Base-by-base conservation (phyloP, 2,113 vertebrate species). In the Hippocampus mohnikei region DNA sequence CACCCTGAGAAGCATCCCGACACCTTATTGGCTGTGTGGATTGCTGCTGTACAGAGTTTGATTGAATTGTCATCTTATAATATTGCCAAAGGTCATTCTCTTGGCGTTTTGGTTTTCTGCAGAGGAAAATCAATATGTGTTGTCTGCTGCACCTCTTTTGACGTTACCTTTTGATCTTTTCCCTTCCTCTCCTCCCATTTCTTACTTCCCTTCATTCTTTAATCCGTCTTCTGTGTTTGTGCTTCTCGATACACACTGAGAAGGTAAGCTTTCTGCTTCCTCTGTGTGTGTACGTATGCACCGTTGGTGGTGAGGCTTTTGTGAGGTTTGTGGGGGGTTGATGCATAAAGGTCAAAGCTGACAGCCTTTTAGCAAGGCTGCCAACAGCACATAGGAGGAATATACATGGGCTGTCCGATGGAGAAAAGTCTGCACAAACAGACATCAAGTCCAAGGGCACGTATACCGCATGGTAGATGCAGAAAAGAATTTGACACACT, bases 311-410 rank as follows among this genome's bases (percentile, higher is more conserved):
- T 53, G 71, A 67, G 55, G 71, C 59, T 74, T 70, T 53, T 52
- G 20, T 62, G 33, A 21, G 64, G 8, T 67, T 23, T 27, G 50
- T 21, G n/a, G 33, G 18, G 21, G 42, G 52, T 37, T 37, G 33
- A 37, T 37, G 27, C 59, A 63, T 84, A 89, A 90, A 89, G 89
- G 89, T 88, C 87, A 88, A 70, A 76, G 79, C 89, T 89, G 89
- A 88, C 89, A 90, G 79, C 76, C 78, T 77, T 85, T 89, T 87
- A 87, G 82, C 81, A 72, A 77, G 66, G 77, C 76, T 85, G 76
- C 82, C 84, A 84, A 82, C 81, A 73, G 78, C 21, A 41, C 63
- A 42, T 67, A 52, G 71, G 61, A 81, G 44, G 55, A 84, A 84
- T 84, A 85, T 69, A 79, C 78, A 76, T 3, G 76, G 74, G 74